Evolutionary conservation across 2,797 vertebrate genomes (phyloP).

Genomic region (Oryzias sinensis): DNA sequence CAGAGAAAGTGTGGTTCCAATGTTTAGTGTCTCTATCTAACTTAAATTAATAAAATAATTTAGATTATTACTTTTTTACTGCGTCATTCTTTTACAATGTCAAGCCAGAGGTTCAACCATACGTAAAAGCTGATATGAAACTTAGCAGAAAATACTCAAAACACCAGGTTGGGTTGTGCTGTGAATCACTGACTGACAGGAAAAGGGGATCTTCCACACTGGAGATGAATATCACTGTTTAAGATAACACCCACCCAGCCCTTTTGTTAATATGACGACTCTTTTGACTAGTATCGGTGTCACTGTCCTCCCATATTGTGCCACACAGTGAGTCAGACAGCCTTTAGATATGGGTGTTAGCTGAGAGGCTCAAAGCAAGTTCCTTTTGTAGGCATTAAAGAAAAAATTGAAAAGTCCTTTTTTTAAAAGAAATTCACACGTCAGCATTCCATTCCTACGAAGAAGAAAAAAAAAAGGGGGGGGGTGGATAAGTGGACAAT

Average conservation of each 20-base stretch:
- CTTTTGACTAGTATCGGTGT: conserved; percentile 38
- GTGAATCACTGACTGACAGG: conserved; percentile 14
- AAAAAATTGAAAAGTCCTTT: not conserved
- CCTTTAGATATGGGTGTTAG: conserved; percentile 56
- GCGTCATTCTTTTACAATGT: conserved; percentile 2
- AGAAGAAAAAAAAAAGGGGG: conserved; percentile 1
- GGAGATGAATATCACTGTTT: conserved; percentile 27
- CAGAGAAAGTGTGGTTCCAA: conserved; percentile 78
- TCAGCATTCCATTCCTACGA: not conserved
- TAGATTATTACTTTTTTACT: conserved; percentile 78
- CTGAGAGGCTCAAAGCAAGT: conserved; percentile 24
- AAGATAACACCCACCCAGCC: conserved; percentile 21
- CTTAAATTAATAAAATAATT: conserved; percentile 88
- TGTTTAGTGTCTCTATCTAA: conserved; percentile 86
- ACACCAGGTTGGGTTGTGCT: no score
- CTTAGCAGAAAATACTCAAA: conserved; percentile 4
- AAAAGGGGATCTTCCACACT: conserved; percentile 24
- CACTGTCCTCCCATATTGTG: conserved; percentile 40
- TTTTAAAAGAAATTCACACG: no score
- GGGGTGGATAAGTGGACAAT: not conserved
- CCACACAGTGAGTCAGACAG: conserved; percentile 40
- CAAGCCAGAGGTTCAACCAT: no score
- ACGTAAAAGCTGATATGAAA: not conserved
- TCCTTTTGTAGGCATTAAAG: conserved; percentile 21
- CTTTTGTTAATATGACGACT: conserved; percentile 23